Evolutionary conservation across 2,113 vertebrate genomes (phyloP).

Genomic region (Phrynosoma blainvillii): DNA sequence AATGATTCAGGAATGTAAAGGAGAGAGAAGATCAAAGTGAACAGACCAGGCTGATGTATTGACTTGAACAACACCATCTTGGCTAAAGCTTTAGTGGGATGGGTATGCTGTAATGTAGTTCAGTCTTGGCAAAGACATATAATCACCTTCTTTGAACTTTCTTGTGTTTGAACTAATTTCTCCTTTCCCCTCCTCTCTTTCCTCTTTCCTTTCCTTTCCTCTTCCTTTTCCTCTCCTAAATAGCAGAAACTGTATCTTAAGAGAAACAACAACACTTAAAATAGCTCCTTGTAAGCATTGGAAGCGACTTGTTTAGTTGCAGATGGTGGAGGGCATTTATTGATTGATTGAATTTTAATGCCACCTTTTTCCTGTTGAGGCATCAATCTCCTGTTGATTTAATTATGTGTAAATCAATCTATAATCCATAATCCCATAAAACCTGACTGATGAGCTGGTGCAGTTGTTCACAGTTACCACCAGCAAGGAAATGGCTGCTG

Average conservation of each 20-base stretch:
- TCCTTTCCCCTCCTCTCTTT: background rate
- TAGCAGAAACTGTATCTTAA: background rate
- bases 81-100: background rate
- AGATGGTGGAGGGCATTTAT: too few species aligned
- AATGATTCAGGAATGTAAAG: background rate
- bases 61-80: background rate
- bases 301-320: background rate
- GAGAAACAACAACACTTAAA: background rate
- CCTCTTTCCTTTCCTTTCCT: too few species aligned
- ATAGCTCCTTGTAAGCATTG: background rate
- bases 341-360: too few species aligned
- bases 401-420: too few species aligned
- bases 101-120: background rate
- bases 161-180: background rate
- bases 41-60: background rate
- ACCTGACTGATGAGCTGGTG: background rate
- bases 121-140: background rate
- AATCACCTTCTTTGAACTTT: background rate
- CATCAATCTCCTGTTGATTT: too few species aligned
- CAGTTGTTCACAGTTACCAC: background rate
- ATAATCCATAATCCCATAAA: too few species aligned
- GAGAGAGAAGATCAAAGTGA: background rate
- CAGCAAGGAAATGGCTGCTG: background rate
- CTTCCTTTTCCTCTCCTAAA: too few species aligned
- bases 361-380: background rate